Base-by-base conservation (phyloP, 1,140 invertebrate genomes). In the Polyergus mexicanus region DNA sequence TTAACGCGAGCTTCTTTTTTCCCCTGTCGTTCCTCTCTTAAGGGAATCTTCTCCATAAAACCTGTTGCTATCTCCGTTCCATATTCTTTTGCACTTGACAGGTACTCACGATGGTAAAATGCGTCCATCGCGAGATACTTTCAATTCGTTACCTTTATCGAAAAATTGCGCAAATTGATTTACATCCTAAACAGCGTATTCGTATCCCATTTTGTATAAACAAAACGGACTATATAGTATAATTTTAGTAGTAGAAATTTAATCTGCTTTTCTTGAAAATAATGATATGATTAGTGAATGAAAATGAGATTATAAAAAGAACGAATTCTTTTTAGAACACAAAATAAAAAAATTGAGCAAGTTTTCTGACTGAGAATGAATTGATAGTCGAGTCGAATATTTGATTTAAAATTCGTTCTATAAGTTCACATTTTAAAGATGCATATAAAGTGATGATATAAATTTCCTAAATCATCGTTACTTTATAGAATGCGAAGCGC, bases 1-100 rank as follows among this genome's bases (percentile, higher is more conserved):
- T 51, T 84, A 41, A 63, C 75, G 35, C 54, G 35, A 62, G 22
- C 72, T 81, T 84, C 47, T 47, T 85, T 88, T 77, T 71, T 68
- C 38, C 62, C 58, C 71, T n/a, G 13, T 65, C 28, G 62, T 38
- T 41, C 22, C 32, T 86, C 25, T 56, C n/a, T 11, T 16, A 16
- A 80, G n/a, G 19, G 38, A 63, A 35, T 66, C 58, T 44, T 22
- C 4, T 72, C 19, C 19, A 19, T 51, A 11, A 56, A 54, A 11
- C 19, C 19, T 6, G n/a, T 6, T 16, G 56, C 7, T 81, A 41
- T 62, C 8, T 54, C 35, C 16, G 0, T 16, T 22, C 10, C 1
- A 22, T 10, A 4, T 38, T 25, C n/a, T 44, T 68, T 68, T 54
- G 62, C 76, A 22, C 62, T 54, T 81, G 51, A 58, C 65, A 58